Base-by-base conservation (phyloP, 2,113 vertebrate genomes). In the Syngnathus typhle region DNA sequence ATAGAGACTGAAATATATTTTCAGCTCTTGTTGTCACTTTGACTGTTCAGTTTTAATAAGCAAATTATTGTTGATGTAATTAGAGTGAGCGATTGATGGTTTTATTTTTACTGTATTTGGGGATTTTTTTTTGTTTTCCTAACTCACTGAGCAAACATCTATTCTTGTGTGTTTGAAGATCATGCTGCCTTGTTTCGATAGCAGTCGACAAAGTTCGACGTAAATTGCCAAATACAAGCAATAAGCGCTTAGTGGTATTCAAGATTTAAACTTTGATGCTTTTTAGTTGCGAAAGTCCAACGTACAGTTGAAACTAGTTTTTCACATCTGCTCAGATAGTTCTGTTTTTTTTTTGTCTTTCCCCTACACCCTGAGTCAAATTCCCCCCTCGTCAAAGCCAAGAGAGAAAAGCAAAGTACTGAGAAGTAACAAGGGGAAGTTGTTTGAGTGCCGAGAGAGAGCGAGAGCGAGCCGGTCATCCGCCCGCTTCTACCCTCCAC, bases 401-500 rank as follows among this genome's bases (percentile, higher is more conserved):
- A 62, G 1, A 41, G 60, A 32, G 43, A 41, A 69, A 74, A 60
- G 75, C 69, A 69, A 68, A 68, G 61, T 39, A 46, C 60, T 36
- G 67, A 64, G 63, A 43, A 78, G 72, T 72, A 74, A 75, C 16
- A n/a, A 79, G 76, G 61, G 71, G 78, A 78, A 79, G 73, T 74
- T 77, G 80, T 74, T 67, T 70, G 66, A 82, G 69, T 55, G 63
- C 13, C 6, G 52, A 27, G 52, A 55, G 52, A 23, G 11, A 27
- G 12, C 27, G 55, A 52, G 49, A 52, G 47, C 7, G 19, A 21
- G n/a, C 73, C 71, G 78, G 69, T 67, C 88, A 88, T 82, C 67
- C 78, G 16, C 64, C 66, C 74, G 55, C 65, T 80, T 74, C 80
- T 81, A 69, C 70, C 76, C 81, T 83, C 79, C 64, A 64, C 78